Conservation (phyloP, 2,888 invertebrate species). For the Poecilus cupreus region DNA sequence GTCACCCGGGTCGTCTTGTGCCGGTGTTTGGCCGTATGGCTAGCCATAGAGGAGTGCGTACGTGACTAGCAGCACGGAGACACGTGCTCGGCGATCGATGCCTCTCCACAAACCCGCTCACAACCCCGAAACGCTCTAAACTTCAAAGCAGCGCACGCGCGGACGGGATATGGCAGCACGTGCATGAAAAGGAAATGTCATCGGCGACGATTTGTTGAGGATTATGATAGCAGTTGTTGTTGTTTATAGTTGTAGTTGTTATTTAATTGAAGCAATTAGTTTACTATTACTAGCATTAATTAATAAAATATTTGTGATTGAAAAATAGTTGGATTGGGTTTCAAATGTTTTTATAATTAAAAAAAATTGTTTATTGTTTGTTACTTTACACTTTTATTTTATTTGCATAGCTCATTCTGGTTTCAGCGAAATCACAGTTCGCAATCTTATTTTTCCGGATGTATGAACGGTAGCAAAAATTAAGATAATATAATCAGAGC, state of each 20-base stretch:
- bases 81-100: slow-evolving; percentile 53
- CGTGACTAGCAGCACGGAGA: slow-evolving; percentile 45
- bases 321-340: too few relatives aligned
- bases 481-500: neutral
- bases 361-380: too few relatives aligned
- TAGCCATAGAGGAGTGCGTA: too few relatives aligned
- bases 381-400: too few relatives aligned
- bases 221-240: neutral
- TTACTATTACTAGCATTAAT: too few relatives aligned
- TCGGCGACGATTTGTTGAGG: neutral
- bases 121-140: neutral
- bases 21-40: neutral
- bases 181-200: neutral
- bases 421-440: neutral
- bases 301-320: too few relatives aligned
- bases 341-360: too few relatives aligned
- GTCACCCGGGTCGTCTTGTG: neutral
- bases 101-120: neutral
- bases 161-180: neutral
- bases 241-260: too few relatives aligned
- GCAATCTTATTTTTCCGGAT: neutral
- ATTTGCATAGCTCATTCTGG: too few relatives aligned
- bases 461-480: neutral
- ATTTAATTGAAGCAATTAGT: too few relatives aligned
- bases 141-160: neutral